Base-by-base conservation (phyloP, 2,113 vertebrate species). In the Climacteris rufus region DNA sequence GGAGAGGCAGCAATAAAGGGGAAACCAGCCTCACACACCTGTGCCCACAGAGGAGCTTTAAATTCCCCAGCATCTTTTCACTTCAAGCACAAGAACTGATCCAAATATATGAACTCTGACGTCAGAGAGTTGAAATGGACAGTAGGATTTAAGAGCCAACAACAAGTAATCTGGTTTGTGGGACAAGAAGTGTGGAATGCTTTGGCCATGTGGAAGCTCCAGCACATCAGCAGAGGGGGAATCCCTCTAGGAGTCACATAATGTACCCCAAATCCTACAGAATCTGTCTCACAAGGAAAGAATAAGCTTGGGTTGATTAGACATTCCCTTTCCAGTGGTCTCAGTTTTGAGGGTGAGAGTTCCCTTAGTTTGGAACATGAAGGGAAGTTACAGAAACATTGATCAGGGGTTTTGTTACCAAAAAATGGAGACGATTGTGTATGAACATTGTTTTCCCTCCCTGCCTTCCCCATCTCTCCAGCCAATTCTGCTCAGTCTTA, bases 401-500 rank as follows among this genome's bases (percentile, higher is more conserved):
- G 0, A 69, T 65, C 84, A 65, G 0, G 7, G 25, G 63, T 61
- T 85, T 28, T 20, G 71, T 85, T 90, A 53, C 77, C 52, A 60
- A 90, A 93, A 69, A 83, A 17, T 2, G 21, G 44, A 83, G 30
- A 8, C 1, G 1, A 59, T 4, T 59, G 42, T 3, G 0, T 19
- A 49, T 4, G 84, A 81, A 50, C 35, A 23, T 89, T 81, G 89
- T 91, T 94, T 95, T 87, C 68, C 21, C 86, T 91, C 82, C 83
- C 87, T 47, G 63, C 71, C 57, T 93, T 94, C 77, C 71, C 64
- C 2, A 5, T 52, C 60, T 91, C 77, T 54, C 79, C 81, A 49
- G 95, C 91, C 95, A 95, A 76, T 89, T 88, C 70, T 54, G 40
- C 59, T 94, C 92, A 85, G 75, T n/a, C 18, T 23, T 75, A 44